These are phyloP conservation scores for Falcaria lacertinaria DNA, from an alignment of 2,888 invertebrate species.

Conservation along the genomic window DNA sequence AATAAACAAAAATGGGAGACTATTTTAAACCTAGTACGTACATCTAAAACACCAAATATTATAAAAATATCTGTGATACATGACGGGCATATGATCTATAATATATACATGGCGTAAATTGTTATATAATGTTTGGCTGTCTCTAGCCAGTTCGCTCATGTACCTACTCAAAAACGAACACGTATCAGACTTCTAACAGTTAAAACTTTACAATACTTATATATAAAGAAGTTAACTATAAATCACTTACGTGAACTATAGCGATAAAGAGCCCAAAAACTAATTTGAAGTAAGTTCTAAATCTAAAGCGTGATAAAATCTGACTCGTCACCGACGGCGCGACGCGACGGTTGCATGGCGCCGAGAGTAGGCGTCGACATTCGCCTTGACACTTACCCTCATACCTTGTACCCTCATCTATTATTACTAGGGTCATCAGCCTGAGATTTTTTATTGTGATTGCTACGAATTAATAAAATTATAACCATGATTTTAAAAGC, in stretches of 20 bases:
- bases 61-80: no score
- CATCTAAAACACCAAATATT: no score
- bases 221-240: no score
- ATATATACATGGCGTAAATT: no score
- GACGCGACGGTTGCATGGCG: slow-evolving; percentile 14
- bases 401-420: slow-evolving; percentile 3
- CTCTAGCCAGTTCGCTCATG: no score
- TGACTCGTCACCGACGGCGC: background rate
- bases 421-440: background rate
- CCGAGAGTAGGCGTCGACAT: slow-evolving; percentile 26
- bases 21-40: no score
- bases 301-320: slow-evolving; percentile 4
- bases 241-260: background rate
- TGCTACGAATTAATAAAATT: background rate
- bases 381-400: slow-evolving; percentile 31
- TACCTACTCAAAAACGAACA: background rate
- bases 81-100: no score
- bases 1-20: no score
- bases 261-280: slow-evolving; percentile 4
- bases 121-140: no score
- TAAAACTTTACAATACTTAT: background rate
- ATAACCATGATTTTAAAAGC: no score
- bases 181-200: background rate
- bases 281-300: slow-evolving; percentile 10
- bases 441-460: background rate